These are phyloP conservation scores for Cryptocheilus praepositus DNA, from an alignment of 2,888 invertebrate genomes.

Conservation along the genomic window DNA sequence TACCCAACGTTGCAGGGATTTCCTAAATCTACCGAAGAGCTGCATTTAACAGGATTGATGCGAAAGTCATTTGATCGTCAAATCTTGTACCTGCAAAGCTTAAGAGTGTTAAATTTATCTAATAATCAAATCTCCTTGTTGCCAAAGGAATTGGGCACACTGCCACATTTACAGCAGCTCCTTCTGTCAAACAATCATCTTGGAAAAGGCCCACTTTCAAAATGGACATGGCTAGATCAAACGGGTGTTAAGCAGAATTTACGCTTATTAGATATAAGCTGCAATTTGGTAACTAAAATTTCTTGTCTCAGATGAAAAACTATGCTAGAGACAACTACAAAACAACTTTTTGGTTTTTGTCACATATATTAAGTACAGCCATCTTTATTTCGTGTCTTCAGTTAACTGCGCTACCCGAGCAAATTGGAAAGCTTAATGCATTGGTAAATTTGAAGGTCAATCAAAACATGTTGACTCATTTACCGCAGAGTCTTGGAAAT, in stretches of 20 bases:
- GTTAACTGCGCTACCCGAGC: constrained; percentile 77
- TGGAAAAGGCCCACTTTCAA: constrained; percentile 76
- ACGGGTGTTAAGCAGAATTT: constrained; percentile 77
- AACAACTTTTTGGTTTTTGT: background rate
- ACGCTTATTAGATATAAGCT: constrained; percentile 80
- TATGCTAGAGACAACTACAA: background rate
- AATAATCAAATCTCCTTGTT: constrained; percentile 83
- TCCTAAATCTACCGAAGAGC: constrained; percentile 81
- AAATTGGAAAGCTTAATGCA: constrained; percentile 79
- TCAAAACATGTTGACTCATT: constrained; percentile 77
- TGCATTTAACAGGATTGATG: constrained; percentile 80
- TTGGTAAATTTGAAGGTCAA: constrained; percentile 81
- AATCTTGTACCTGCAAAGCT: constrained; percentile 81
- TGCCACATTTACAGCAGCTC: constrained; percentile 80
- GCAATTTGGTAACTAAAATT: constrained; percentile 77
- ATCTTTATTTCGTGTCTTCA: constrained; percentile 31
- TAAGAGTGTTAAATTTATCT: constrained; percentile 82
- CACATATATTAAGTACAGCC: background rate
- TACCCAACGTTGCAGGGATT: constrained; percentile 83
- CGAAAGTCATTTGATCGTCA: constrained; percentile 82
- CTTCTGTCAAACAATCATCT: constrained; percentile 81
- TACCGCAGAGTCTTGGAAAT: constrained; percentile 83
- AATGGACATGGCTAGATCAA: constrained; percentile 83
- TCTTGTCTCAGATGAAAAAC: background rate
- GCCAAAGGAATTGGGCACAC: constrained; percentile 82